A percentile compares a stretch with the other conserved stretches of the same genome.
Evolutionary conservation across 1,140 invertebrate genomes (phyloP).

Genomic region (Thalassaphorura encarpata): DNA sequence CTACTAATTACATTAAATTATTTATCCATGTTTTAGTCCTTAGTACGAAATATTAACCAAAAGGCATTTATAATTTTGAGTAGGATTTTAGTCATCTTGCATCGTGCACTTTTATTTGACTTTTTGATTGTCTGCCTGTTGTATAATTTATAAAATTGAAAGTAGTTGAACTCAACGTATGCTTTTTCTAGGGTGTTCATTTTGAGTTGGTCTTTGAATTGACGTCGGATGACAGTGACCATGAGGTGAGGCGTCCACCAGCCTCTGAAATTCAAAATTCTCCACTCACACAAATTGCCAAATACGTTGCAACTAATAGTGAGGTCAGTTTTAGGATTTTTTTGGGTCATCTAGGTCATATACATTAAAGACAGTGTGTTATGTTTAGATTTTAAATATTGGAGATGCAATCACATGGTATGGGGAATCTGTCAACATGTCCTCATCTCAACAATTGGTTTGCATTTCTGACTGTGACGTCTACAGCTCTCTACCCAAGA

Average conservation of each 20-base stretch:
- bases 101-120: neutral
- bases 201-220: conserved; percentile 75
- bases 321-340: conserved; percentile 41
- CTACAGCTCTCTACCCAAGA: conserved; percentile 41
- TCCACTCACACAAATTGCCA: conserved; percentile 61
- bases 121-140: neutral
- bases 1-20: neutral
- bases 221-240: conserved; percentile 47
- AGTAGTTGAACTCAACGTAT: too few species aligned
- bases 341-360: neutral
- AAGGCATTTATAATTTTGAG: neutral
- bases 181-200: conserved; percentile 38
- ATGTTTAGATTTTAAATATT: conserved; percentile 60
- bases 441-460: conserved; percentile 9
- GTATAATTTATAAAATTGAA: too few species aligned
- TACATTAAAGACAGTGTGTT: neutral
- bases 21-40: neutral
- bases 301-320: conserved; percentile 68
- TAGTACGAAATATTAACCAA: conserved; percentile 4
- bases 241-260: conserved; percentile 46
- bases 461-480: conserved; percentile 3
- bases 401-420: conserved; percentile 58
- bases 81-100: neutral
- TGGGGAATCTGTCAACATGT: conserved; percentile 16
- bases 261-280: conserved; percentile 42